Percentiles rank a stretch among this genome's conserved stretches.
Conservation (phyloP, 1,140 invertebrate species). For the Diorhabda carinulata region DNA sequence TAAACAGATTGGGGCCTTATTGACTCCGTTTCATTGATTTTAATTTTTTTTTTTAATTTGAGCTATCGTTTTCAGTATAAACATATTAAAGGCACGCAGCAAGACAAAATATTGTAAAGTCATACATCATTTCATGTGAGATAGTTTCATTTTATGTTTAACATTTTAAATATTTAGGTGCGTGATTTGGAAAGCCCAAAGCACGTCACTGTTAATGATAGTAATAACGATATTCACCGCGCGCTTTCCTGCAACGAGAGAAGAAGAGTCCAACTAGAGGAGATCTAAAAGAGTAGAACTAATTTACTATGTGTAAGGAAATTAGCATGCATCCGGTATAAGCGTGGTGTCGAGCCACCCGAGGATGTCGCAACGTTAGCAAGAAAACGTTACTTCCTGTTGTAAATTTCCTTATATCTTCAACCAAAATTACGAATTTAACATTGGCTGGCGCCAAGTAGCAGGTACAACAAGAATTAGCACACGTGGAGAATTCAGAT, state of each 20-base stretch:
- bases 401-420: constrained; percentile 11
- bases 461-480: constrained; percentile 2
- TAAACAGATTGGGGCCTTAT: too few species aligned
- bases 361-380: background rate
- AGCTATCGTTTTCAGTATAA: background rate
- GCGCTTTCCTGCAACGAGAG: background rate
- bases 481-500: constrained; percentile 1
- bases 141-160: too few species aligned
- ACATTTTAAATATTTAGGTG: too few species aligned
- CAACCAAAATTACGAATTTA: constrained; percentile 5
- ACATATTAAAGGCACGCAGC: background rate
- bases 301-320: constrained; percentile 19
- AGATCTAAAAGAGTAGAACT: constrained; percentile 3
- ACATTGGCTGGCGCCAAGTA: background rate
- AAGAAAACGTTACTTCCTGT: constrained; percentile 8
- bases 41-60: too few species aligned
- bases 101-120: too few species aligned
- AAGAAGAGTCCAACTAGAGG: background rate
- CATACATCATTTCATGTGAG: too few species aligned
- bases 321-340: constrained; percentile 19
- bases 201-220: too few species aligned
- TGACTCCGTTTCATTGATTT: too few species aligned
- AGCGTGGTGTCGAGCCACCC: constrained; percentile 7
- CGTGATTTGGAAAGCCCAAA: too few species aligned
- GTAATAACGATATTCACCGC: too few species aligned